Evolutionary conservation across 2,888 invertebrate genomes (phyloP).

Genomic region (Chalcis sispes): DNA sequence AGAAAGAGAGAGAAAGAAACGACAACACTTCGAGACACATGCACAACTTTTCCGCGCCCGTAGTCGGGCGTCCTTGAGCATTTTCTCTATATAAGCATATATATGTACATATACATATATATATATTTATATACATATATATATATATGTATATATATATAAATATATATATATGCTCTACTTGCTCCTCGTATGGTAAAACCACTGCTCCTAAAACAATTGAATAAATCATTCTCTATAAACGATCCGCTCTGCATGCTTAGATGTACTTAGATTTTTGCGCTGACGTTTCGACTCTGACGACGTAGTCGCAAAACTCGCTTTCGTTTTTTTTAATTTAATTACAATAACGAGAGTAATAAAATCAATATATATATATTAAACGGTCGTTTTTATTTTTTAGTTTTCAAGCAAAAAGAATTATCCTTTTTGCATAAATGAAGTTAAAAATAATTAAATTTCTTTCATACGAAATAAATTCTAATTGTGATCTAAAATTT

Average conservation of each 20-base stretch:
- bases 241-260: slow-evolving; percentile 63
- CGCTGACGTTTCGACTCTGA: background rate
- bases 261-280: slow-evolving; percentile 31
- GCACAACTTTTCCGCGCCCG: slow-evolving; percentile 44
- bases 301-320: too few species aligned
- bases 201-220: slow-evolving; percentile 67
- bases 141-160: slow-evolving; percentile 1
- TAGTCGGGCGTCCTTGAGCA: slow-evolving; percentile 53
- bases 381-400: too few species aligned
- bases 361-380: too few species aligned
- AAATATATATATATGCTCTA: slow-evolving; percentile 54
- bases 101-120: background rate
- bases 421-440: too few species aligned
- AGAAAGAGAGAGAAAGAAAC: slow-evolving; percentile 28
- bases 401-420: too few species aligned
- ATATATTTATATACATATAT: slow-evolving; percentile 25
- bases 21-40: slow-evolving; percentile 39
- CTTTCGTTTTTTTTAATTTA: too few species aligned
- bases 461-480: too few species aligned
- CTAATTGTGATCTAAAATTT: too few species aligned
- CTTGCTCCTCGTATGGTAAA: slow-evolving; percentile 64
- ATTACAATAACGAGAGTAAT: too few species aligned
- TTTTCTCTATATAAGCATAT: slow-evolving; percentile 37
- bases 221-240: slow-evolving; percentile 69
- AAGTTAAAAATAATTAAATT: too few species aligned